Conservation (phyloP, 2,888 invertebrate genomes). For the Philhelius pedissequus region DNA sequence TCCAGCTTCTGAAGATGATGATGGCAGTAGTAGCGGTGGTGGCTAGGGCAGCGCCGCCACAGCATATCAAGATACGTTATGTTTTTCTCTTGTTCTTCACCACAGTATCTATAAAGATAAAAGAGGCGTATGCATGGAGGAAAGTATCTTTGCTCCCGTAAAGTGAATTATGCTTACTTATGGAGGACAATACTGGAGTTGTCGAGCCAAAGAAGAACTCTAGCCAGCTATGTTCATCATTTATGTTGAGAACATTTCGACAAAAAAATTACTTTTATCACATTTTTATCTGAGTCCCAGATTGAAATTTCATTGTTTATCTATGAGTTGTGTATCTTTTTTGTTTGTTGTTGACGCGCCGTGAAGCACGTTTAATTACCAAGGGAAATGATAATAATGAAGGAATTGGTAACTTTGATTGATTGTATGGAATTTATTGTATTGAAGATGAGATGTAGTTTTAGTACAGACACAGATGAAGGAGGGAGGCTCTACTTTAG, state of each 20-base stretch:
- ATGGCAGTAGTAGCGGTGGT: background rate
- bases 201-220: conserved; percentile 6
- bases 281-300: conserved; percentile 32
- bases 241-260: conserved; percentile 49
- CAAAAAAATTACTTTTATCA: conserved; percentile 50
- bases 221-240: background rate
- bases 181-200: conserved; percentile 58
- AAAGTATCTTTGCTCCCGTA: conserved; percentile 59
- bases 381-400: conserved; percentile 54
- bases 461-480: conserved; percentile 18
- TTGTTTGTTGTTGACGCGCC: conserved; percentile 50
- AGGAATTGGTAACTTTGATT: conserved; percentile 60
- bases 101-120: conserved; percentile 43
- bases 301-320: conserved; percentile 63
- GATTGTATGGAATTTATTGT: conserved; percentile 62
- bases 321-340: conserved; percentile 19
- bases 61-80: conserved; percentile 25
- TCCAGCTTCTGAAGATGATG: conserved; percentile 34
- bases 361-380: conserved; percentile 55
- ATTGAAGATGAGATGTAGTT: conserved; percentile 44
- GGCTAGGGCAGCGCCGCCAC: background rate
- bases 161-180: conserved; percentile 57
- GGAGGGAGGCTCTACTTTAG: conserved; percentile 29
- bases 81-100: conserved; percentile 31
- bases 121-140: conserved; percentile 63